Evolutionary conservation across 1,140 invertebrate species (phyloP), one percentile per base, ranked within the genome.

Genomic region (Calliphora vicina): DNA sequence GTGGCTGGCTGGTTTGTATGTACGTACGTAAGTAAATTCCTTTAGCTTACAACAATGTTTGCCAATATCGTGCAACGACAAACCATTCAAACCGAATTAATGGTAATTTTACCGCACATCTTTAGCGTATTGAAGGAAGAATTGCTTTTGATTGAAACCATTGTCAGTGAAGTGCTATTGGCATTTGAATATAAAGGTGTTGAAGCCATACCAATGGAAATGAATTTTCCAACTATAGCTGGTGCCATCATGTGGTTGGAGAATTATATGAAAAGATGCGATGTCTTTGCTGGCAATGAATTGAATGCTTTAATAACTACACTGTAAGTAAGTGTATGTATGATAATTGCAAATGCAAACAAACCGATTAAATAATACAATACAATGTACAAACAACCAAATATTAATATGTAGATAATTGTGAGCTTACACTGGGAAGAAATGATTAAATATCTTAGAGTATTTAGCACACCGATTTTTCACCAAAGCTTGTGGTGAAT

Each of bases 221-320:
- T 92, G 43, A 93, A 94, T 87, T 94, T 94, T 90, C 95, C 96
- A 2, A 93, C 93, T 29, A 92, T 95, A 17, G 93, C 95, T 45
- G 94, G 95, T 8, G 91, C 92, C 17, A 89, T 97, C 67, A 92
- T 93, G 84, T 95, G 94, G 93, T 88, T 95, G 12, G 91, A 93
- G 83, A 94, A 95, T 88, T 90, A 89, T 80, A 84, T 88, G 42
- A 86, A 83, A 35, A 85, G 88, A 50, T 88, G 87, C 67, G 85
- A 89, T 81, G 83, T 85, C 0, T 83, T 89, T 0, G 85, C 85
- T 10, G 86, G 86, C 8, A 85, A 84, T 35, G 86, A 88, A 26
- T 45, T 89, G 13, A 86, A 83, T 15, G 35, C 83, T 0, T 86
- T 88, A 1, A 84, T 89, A 42, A 84, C 83, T 8, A 85, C 72